These are phyloP conservation scores for Altica lythri DNA, from an alignment of 2,888 invertebrate genomes.

Conservation along the genomic window DNA sequence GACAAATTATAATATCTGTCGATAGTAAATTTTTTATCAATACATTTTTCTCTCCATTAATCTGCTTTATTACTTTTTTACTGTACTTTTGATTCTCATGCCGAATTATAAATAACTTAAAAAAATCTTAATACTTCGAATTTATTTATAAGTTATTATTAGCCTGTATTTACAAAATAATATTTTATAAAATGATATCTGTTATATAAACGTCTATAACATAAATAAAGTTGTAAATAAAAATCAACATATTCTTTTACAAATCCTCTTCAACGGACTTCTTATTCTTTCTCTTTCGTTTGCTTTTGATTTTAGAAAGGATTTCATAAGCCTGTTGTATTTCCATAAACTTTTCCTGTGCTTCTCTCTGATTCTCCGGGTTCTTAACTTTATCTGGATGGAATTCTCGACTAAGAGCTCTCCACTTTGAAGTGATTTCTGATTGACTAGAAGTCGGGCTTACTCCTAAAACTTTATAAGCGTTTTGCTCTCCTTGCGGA, in stretches of 20 bases:
- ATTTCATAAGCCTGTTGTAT: slow-evolving; percentile 92
- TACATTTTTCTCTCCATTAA: slow-evolving; percentile 5
- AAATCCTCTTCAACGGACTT: slow-evolving; percentile 58
- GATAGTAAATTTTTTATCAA: too few species aligned
- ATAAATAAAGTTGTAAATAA: slow-evolving; percentile 4
- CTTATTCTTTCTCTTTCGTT: slow-evolving; percentile 74
- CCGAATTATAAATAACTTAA: not conserved
- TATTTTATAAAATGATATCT: too few species aligned
- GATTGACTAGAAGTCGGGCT: slow-evolving; percentile 80
- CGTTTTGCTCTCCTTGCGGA: slow-evolving; percentile 88
- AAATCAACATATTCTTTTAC: not conserved
- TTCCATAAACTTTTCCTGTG: slow-evolving; percentile 88
- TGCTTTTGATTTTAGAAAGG: slow-evolving; percentile 80
- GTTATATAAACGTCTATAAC: too few species aligned
- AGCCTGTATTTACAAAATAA: not conserved
- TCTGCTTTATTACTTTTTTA: not conserved
- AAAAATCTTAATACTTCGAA: too few species aligned
- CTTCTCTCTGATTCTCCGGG: slow-evolving; percentile 66
- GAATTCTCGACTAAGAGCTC: slow-evolving; percentile 79
- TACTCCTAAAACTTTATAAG: slow-evolving; percentile 81
- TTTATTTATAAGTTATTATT: not conserved
- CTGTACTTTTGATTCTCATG: not conserved
- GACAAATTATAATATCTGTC: too few species aligned
- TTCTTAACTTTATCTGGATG: slow-evolving; percentile 93
- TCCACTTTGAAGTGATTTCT: slow-evolving; percentile 83